Base-by-base conservation (phyloP, 2,888 invertebrate genomes). In the Theretra japonica region DNA sequence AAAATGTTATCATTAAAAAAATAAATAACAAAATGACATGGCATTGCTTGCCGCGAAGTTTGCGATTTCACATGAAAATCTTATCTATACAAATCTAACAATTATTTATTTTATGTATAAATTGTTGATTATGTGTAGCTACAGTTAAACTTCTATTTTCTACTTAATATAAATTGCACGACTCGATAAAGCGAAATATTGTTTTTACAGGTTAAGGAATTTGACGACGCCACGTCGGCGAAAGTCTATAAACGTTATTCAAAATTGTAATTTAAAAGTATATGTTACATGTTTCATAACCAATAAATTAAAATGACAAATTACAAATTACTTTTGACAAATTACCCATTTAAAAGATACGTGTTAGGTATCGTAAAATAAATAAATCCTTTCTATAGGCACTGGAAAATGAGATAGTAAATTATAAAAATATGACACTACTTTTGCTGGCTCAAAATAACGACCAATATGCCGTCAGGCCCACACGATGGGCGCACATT, bases 141-240 rank as follows among this genome's bases (percentile, higher is more conserved):
- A 92, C 83, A 77, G 82, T 85, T 90, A 91, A 91, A 74, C 79
- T 83, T 83, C 87, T 88, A 88, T 83, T 83, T 82, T 86, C 91
- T 92, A 93, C 90, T 89, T 84, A 88, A 83, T 87, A 84, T 90
- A 94, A 93, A 94, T 94, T 94, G 94, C 94, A 94, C 94, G 88
- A 90, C 91, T 93, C 84, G 87, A 93, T 93, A 92, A 92, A 93
- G 93, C 93, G 92, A 93, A 87, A 89, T 88, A 88, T 86, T 87
- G 84, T 84, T 82, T 79, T 77, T 75, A 77, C 78, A 75, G 81
- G 75, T 72, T 80, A 77, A 78, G 77, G 80, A 77, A 74, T 76
- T 30, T 79, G 76, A 77, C 77, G 77, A 78, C 79, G 78, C 76
- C 70, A 69, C 50, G 68, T 60, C 72, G 75, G 68, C 41, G n/a